These are phyloP conservation scores for Autographa gamma DNA, from an alignment of 2,888 invertebrate species.

Conservation along the genomic window DNA sequence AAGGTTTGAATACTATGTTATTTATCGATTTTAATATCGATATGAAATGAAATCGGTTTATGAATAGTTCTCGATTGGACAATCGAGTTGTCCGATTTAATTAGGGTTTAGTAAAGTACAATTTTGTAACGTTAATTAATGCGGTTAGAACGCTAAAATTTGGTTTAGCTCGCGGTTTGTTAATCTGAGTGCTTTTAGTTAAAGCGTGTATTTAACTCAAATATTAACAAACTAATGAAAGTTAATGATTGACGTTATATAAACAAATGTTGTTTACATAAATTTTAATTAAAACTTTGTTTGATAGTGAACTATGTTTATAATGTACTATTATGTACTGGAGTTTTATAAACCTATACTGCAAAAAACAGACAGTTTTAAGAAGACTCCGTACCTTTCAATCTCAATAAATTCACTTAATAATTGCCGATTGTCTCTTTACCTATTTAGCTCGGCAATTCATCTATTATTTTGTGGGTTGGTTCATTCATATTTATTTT, in stretches of 20 bases:
- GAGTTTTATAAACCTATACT: too few relatives aligned
- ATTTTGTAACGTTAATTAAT: not conserved
- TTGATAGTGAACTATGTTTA: too few relatives aligned
- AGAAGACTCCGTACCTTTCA: too few relatives aligned
- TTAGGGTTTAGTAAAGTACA: not conserved
- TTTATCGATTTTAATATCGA: not conserved
- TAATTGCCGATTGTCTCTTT: too few relatives aligned
- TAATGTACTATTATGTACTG: too few relatives aligned
- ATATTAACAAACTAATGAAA: not conserved
- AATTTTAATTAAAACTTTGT: not conserved
- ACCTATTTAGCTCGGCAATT: too few relatives aligned
- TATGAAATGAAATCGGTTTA: not conserved
- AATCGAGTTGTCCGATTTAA: not conserved
- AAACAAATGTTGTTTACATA: not conserved
- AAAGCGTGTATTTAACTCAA: not conserved
- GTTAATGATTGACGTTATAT: not conserved
- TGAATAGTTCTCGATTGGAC: not conserved
- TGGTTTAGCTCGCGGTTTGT: not conserved
- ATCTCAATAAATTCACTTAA: too few relatives aligned
- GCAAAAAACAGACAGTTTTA: too few relatives aligned
- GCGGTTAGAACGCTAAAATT: not conserved
- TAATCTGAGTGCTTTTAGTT: slow-evolving; percentile 2
- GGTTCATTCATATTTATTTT: not conserved
- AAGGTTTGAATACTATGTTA: slow-evolving; percentile 6
- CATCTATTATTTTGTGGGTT: too few relatives aligned